A percentile compares a stretch with the other conserved stretches of the same genome.
Evolutionary conservation across 2,888 invertebrate species (phyloP).

Genomic region (Cantharis flavilabris): DNA sequence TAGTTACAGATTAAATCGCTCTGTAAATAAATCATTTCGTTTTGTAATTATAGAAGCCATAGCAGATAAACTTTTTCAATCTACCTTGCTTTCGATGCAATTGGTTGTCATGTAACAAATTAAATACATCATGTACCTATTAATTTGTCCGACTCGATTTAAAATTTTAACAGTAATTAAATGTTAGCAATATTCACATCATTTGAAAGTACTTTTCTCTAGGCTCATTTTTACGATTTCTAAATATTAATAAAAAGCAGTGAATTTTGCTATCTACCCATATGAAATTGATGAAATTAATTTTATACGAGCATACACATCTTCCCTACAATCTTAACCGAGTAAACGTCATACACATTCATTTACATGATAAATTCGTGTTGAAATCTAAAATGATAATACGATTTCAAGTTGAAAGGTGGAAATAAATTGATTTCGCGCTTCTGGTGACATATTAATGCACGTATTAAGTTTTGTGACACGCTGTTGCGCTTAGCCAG

Average conservation of each 20-base stretch:
- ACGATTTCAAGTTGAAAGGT: slow-evolving; percentile 54
- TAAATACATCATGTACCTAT: neutral
- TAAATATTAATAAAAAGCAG: neutral
- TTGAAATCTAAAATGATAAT: slow-evolving; percentile 52
- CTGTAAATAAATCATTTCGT: slow-evolving; percentile 48
- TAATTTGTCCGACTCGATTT: neutral
- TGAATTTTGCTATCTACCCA: neutral
- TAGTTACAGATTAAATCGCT: slow-evolving; percentile 49
- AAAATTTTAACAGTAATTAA: neutral
- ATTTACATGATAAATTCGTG: slow-evolving; percentile 56
- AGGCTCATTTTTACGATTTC: neutral
- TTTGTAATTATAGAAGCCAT: slow-evolving; percentile 51
- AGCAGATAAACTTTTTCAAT: slow-evolving; percentile 15
- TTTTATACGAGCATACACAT: slow-evolving; percentile 25
- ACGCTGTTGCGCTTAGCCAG: slow-evolving; percentile 41
- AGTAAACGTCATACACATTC: slow-evolving; percentile 50
- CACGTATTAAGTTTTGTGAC: slow-evolving; percentile 55
- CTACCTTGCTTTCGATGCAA: neutral
- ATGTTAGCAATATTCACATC: neutral
- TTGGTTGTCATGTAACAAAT: neutral
- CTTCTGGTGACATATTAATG: slow-evolving; percentile 57
- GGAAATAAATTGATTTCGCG: slow-evolving; percentile 57
- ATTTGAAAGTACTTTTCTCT: neutral
- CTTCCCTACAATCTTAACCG: slow-evolving; percentile 29
- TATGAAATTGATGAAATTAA: slow-evolving; percentile 25